Evolutionary conservation across 2,797 vertebrate species (phyloP).

Genomic region (Gambusia yucatana): DNA sequence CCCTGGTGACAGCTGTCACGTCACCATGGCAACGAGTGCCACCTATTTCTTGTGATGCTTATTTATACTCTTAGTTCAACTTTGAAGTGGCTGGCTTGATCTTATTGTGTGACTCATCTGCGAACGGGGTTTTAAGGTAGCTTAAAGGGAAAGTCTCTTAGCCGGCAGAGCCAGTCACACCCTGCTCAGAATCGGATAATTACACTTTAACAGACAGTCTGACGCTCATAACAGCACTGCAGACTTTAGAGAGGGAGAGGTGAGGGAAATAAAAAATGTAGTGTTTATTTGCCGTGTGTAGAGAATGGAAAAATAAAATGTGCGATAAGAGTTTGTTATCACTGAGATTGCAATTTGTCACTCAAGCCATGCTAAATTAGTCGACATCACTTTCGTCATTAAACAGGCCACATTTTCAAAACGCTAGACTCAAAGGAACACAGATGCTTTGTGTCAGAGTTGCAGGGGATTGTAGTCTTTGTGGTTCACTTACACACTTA

Average conservation of each 20-base stretch:
- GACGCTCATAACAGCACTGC: constrained; percentile 5
- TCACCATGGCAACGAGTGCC: constrained; percentile 57
- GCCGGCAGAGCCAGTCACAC: constrained; percentile 12
- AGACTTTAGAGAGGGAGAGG: neutral
- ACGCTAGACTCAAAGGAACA: neutral
- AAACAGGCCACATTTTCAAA: constrained; percentile 25
- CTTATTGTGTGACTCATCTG: constrained; percentile 47
- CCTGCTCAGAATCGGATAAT: constrained; percentile 27
- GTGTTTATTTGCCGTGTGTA: constrained; percentile 28
- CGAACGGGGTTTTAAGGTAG: constrained; percentile 27
- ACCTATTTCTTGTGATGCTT: constrained; percentile 51
- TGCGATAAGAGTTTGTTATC: constrained; percentile 35
- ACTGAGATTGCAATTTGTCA: constrained; percentile 10
- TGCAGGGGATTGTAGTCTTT: constrained; percentile 25
- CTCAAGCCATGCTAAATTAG: constrained; percentile 35
- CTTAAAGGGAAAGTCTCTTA: constrained; percentile 30
- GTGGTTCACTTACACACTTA: constrained; percentile 9
- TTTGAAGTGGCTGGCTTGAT: constrained; percentile 54
- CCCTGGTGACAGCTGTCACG: constrained; percentile 64
- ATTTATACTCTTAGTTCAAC: constrained; percentile 69
- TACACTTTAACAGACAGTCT: constrained; percentile 22
- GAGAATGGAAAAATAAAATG: constrained; percentile 9
- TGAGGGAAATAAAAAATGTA: constrained; percentile 14
- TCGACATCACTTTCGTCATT: constrained; percentile 29
- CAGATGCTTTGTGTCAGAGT: constrained; percentile 23